Evolutionary conservation across 2,797 vertebrate genomes (phyloP).

Genomic region (Paguma larvata): DNA sequence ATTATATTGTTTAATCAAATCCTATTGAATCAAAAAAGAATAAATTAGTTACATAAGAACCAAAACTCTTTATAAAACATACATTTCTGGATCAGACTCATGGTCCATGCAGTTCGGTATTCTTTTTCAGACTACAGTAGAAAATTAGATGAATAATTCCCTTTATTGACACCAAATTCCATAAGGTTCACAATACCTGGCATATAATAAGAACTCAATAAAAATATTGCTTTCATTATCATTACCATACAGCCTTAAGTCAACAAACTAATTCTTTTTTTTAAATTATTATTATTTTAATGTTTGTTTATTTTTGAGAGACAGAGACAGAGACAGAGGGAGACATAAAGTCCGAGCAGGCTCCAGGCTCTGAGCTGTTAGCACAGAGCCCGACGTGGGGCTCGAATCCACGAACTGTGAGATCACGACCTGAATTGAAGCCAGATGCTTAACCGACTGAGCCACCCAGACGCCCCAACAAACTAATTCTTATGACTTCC

Average conservation of each 20-base stretch:
- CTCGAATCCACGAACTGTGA: no score
- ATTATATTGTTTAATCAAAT: constrained; percentile 95
- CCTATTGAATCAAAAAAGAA: constrained; percentile 89
- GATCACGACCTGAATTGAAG: no score
- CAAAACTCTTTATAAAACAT: constrained; percentile 32
- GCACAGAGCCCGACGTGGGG: no score
- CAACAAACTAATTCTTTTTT: constrained; percentile 41
- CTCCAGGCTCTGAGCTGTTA: no score
- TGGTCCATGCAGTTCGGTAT: background rate
- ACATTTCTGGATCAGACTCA: constrained; percentile 27
- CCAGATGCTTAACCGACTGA: no score
- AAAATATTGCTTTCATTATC: constrained; percentile 43
- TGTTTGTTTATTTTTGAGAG: no score
- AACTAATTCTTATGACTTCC: constrained; percentile 45
- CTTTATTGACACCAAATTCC: constrained; percentile 41
- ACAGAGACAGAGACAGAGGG: no score
- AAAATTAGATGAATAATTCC: constrained; percentile 7
- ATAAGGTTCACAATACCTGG: background rate
- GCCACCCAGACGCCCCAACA: background rate
- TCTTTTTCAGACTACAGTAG: constrained; percentile 43
- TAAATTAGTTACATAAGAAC: constrained; percentile 58
- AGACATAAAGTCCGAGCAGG: no score
- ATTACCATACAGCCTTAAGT: background rate
- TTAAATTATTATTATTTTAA: no score
- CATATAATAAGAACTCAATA: background rate